Evolutionary conservation across 2,113 vertebrate species (phyloP).

Genomic region (Nansenia antarctica): DNA sequence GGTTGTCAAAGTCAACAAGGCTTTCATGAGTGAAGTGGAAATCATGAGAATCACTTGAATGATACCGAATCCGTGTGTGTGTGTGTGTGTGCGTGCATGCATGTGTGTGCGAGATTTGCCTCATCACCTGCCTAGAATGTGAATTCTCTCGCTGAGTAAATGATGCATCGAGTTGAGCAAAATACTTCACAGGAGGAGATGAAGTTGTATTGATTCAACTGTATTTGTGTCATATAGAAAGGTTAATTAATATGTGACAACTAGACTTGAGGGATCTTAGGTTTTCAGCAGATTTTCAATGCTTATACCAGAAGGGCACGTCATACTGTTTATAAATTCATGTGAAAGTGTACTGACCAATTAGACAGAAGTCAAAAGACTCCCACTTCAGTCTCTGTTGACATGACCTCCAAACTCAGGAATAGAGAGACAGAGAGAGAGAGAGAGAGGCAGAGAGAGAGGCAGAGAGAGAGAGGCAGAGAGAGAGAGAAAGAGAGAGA

Average conservation of each 20-base stretch:
- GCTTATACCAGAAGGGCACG: background rate
- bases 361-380: background rate
- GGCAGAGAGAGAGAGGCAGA: background rate
- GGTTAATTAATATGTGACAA: background rate
- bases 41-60: background rate
- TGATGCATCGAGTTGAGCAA: background rate
- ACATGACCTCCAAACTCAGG: background rate
- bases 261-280: background rate
- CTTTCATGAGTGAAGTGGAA: background rate
- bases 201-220: background rate
- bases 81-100: background rate
- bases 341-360: background rate
- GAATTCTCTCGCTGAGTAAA: background rate
- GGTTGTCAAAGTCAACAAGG: background rate
- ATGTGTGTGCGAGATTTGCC: background rate
- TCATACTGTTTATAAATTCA: background rate
- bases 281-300: background rate
- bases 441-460: background rate
- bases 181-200: too few species aligned
- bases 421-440: background rate
- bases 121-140: slow-evolving; percentile 18
- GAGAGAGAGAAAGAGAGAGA: background rate
- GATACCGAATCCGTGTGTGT: background rate
- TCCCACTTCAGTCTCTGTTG: background rate
- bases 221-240: background rate